Conservation (phyloP, 2,797 vertebrate genomes). For the Xenopus petersii region DNA sequence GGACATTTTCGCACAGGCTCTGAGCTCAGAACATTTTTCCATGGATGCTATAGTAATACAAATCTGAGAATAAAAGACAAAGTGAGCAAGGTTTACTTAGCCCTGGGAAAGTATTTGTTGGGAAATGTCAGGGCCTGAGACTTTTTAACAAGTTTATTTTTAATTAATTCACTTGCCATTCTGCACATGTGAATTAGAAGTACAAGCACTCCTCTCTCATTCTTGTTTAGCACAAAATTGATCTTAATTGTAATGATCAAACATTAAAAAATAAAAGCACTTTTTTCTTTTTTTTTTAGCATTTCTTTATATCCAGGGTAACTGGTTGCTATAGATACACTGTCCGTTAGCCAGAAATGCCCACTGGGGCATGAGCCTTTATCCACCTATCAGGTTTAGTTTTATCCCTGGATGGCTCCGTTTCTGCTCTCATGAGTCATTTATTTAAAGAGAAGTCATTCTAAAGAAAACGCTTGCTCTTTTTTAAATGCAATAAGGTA, state of each 20-base stretch:
- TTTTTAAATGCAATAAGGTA: too few species aligned
- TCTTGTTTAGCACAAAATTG: slow-evolving; percentile 11
- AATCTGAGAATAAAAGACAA: slow-evolving; percentile 34
- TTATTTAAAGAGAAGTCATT: slow-evolving; percentile 1
- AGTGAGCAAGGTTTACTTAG: slow-evolving; percentile 30
- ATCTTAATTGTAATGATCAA: slow-evolving; percentile 1
- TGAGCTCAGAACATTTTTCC: slow-evolving; percentile 12
- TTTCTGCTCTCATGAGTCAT: background rate
- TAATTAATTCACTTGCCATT: slow-evolving; percentile 28
- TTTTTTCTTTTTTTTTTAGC: background rate
- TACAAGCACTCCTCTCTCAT: slow-evolving; percentile 8
- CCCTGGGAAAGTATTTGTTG: slow-evolving; percentile 26
- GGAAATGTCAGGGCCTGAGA: slow-evolving; percentile 11
- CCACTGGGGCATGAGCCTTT: slow-evolving; percentile 14
- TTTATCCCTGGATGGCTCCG: slow-evolving; percentile 7
- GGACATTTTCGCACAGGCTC: slow-evolving; percentile 16
- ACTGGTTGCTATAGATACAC: slow-evolving; percentile 10
- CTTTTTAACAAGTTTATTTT: slow-evolving; percentile 25
- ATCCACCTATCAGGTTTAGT: slow-evolving; percentile 9
- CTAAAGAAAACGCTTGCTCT: background rate
- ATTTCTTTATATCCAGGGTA: background rate
- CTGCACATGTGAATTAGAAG: slow-evolving; percentile 18
- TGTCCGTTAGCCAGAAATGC: slow-evolving; percentile 6
- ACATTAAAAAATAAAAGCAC: background rate
- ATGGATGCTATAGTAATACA: slow-evolving; percentile 38